Base-by-base conservation (phyloP, 2,797 vertebrate species). In the Fundulus diaphanus region DNA sequence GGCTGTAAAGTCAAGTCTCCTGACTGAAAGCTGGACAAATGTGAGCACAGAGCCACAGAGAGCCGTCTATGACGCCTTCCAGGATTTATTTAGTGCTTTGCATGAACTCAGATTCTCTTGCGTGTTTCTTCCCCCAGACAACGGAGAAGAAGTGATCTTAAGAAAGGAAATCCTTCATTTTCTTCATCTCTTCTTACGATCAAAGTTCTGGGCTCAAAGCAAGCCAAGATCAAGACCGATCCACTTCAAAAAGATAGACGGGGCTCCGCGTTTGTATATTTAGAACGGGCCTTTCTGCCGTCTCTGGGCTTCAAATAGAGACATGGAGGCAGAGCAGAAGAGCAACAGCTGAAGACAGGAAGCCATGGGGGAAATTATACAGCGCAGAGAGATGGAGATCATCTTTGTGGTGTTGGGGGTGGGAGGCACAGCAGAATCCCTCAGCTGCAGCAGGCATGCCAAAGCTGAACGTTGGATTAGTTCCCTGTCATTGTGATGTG, bases 401-500 rank as follows among this genome's bases (percentile, higher is more conserved):
- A 83, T 65, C 42, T 48, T 72, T 73, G 76, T 44, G 37, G 68
- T 59, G 69, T 13, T 20, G 48, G 52, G 71, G 13, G 29, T 44
- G 7, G 71, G 18, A 42, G 82, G 85, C 80, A 78, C 76, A 84
- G 76, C 77, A 72, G 72, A 66, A 65, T 85, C 76, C 67, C 51
- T 66, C 48, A 7, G 68, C 73, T 56, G 35, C 71, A 75, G 74
- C 69, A 68, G 29, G 83, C 87, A 82, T 54, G 69, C 86, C 84
- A 79, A 76, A 77, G 69, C 73, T n/a, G 56, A 68, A 52, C 3
- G 72, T 63, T 65, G 85, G 77, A 84, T 90, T 92, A 84, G 88
- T 90, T 85, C 76, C 29, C 82, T 87, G 63, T 89, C 88, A 92
- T 83, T 66, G 31, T 81, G 78, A 90, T 54, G 33, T 42, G 73